These are phyloP conservation scores for Lasiommata megera DNA, from an alignment of 2,888 invertebrate species.

Conservation along the genomic window DNA sequence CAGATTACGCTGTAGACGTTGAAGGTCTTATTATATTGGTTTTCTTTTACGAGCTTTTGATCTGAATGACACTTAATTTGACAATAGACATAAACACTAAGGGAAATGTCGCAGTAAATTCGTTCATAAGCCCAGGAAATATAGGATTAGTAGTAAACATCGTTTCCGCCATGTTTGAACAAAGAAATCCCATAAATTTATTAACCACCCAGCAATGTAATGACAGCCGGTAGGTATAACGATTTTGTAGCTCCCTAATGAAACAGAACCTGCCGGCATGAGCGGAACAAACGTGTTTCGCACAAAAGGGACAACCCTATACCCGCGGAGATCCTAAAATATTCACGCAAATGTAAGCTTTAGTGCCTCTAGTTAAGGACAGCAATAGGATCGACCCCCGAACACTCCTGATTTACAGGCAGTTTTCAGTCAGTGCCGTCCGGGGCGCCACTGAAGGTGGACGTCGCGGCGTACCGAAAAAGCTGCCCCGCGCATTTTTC, in stretches of 20 bases:
- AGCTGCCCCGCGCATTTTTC: slow-evolving; percentile 49
- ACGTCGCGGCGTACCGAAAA: slow-evolving; percentile 61
- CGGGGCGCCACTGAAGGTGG: slow-evolving; percentile 75
- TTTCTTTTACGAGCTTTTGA: not conserved
- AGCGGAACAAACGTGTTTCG: slow-evolving; percentile 59
- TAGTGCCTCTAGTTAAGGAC: slow-evolving; percentile 18
- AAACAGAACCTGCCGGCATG: slow-evolving; percentile 61
- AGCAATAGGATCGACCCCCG: slow-evolving; percentile 2
- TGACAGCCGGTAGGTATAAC: slow-evolving; percentile 52
- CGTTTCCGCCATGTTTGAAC: not conserved
- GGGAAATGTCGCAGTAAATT: not conserved
- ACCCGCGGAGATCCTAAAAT: slow-evolving; percentile 45
- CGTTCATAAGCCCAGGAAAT: not conserved
- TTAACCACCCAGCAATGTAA: slow-evolving; percentile 31
- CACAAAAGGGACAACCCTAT: slow-evolving; percentile 74
- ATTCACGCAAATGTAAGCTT: slow-evolving; percentile 15
- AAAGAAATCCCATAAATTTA: slow-evolving; percentile 22
- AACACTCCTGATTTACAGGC: slow-evolving; percentile 29
- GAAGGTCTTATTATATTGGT: not conserved
- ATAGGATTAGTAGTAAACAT: not conserved
- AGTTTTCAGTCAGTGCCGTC: slow-evolving; percentile 70
- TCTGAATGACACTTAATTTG: not conserved
- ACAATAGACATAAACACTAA: not conserved
- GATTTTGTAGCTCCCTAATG: slow-evolving; percentile 53
- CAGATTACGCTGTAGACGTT: too few relatives aligned